Percentiles rank a stretch among this genome's conserved stretches.
These are phyloP conservation scores for Enteromius argenteus DNA, from an alignment of 2,797 vertebrate genomes.

Conservation along the genomic window DNA sequence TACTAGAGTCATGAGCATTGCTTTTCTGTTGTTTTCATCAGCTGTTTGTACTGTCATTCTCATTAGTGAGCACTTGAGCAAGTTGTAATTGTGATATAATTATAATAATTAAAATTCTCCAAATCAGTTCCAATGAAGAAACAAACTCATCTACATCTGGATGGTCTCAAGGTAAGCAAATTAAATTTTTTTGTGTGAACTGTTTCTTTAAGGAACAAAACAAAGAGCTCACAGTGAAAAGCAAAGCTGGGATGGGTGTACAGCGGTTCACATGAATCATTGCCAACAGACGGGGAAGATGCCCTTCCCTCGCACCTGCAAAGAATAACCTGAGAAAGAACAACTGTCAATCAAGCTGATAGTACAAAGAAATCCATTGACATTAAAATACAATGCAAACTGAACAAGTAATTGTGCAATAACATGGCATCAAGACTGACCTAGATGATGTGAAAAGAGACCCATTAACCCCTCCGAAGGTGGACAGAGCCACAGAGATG, in stretches of 20 bases:
- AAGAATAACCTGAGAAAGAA: constrained; percentile 78
- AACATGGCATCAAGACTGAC: constrained; percentile 65
- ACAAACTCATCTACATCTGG: not conserved
- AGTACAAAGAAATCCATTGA: not conserved
- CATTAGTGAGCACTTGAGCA: not conserved
- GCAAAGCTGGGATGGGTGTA: constrained; percentile 82
- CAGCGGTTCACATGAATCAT: constrained; percentile 83
- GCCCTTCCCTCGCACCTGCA: constrained; percentile 82
- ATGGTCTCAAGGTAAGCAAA: not conserved
- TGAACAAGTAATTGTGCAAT: not conserved
- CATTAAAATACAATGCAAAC: not conserved
- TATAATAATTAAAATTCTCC: not conserved
- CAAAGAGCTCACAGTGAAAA: constrained; percentile 78
- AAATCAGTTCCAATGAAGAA: not conserved
- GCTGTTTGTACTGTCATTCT: not conserved
- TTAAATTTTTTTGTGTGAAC: not conserved
- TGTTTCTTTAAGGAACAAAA: not conserved
- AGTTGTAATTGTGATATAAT: too few species aligned
- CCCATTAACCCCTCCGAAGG: constrained; percentile 84
- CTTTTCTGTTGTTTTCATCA: not conserved
- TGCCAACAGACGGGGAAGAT: constrained; percentile 81
- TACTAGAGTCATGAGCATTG: not conserved
- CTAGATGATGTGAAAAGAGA: constrained; percentile 84
- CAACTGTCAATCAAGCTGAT: not conserved
- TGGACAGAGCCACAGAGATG: constrained; percentile 83